Conservation (phyloP, 2,113 vertebrate genomes). For the Choloepus hoffmanni region DNA sequence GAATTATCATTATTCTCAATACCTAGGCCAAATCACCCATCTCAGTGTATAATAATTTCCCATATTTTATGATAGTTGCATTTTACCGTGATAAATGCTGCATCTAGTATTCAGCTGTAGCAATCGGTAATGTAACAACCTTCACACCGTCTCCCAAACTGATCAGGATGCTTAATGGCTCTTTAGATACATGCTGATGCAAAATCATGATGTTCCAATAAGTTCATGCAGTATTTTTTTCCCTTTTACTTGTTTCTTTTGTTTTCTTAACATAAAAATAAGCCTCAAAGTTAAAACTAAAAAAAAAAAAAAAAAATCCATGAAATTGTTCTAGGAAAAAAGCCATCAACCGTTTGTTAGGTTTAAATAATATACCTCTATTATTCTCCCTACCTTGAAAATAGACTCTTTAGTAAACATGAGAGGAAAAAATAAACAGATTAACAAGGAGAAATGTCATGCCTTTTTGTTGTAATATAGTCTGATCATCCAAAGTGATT, state of each 20-base stretch:
- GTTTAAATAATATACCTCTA: not conserved
- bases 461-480: slow-evolving; percentile 42
- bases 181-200: not conserved
- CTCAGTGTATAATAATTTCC: slow-evolving; percentile 16
- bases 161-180: slow-evolving; percentile 14
- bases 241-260: not conserved
- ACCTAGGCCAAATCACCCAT: not conserved
- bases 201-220: slow-evolving; percentile 5
- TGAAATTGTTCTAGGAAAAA: slow-evolving; percentile 1
- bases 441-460: slow-evolving; percentile 54
- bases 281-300: not conserved
- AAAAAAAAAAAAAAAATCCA: not conserved
- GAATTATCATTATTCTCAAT: not conserved
- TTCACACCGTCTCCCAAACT: slow-evolving; percentile 6
- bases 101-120: not conserved
- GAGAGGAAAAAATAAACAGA: slow-evolving; percentile 32
- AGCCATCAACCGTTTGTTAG: not conserved
- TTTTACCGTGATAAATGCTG: slow-evolving; percentile 16
- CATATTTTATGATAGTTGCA: slow-evolving; percentile 33
- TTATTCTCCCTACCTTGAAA: not conserved
- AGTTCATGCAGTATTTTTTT: not conserved
- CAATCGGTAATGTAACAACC: not conserved
- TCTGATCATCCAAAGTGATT: slow-evolving; percentile 24
- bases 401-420: slow-evolving; percentile 59
- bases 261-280: not conserved